Evolutionary conservation across 1,140 invertebrate species (phyloP).

Genomic region (Amphibalanus amphitrite): DNA sequence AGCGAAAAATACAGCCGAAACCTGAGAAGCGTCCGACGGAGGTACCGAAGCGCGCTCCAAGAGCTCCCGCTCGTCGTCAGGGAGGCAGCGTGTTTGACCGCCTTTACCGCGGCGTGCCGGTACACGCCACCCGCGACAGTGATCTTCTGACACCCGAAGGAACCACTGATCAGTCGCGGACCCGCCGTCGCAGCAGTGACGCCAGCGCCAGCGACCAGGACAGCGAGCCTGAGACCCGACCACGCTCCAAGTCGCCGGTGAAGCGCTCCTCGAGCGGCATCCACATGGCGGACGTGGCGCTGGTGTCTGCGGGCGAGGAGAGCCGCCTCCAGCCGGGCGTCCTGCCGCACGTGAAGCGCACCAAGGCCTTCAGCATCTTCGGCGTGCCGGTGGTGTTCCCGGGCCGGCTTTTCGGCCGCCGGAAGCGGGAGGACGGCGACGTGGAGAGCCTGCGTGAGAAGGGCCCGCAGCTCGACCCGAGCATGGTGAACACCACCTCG

Average conservation of each 20-base stretch:
- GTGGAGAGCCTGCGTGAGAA: conserved; percentile 32
- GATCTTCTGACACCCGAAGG: background rate
- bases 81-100: background rate
- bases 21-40: background rate
- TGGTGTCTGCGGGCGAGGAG: background rate
- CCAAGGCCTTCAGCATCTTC: background rate
- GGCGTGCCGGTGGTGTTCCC: background rate
- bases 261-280: background rate
- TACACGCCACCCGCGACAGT: background rate
- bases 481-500: conserved; percentile 57
- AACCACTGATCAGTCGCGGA: too few relatives aligned
- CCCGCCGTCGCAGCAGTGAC: too few relatives aligned
- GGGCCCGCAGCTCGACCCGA: conserved; percentile 35
- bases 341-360: background rate
- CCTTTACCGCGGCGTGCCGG: background rate
- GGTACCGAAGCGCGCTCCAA: background rate
- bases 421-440: background rate
- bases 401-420: background rate
- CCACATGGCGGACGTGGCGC: background rate
- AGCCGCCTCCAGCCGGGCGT: background rate
- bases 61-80: too few relatives aligned
- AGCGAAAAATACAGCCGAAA: background rate
- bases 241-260: background rate
- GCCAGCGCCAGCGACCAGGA: too few relatives aligned
- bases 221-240: background rate